phyloP scores from a whole-genome alignment of 2,888 invertebrate genomes.

The Microchrysa polita region DNA sequence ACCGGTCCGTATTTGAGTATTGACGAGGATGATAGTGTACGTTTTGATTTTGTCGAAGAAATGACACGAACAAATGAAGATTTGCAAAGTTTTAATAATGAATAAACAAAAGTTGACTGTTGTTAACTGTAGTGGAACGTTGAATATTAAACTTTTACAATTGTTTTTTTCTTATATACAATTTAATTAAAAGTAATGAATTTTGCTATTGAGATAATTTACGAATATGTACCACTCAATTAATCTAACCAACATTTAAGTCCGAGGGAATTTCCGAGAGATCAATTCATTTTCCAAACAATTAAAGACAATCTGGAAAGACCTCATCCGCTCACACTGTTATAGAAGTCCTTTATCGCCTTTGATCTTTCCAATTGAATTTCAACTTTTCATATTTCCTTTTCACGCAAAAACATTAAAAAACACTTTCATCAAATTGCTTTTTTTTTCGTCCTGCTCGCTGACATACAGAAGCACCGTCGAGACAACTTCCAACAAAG shows the following conservation, averaged over 20 bases:
- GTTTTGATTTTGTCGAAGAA: constrained; percentile 33
- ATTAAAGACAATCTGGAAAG: background rate
- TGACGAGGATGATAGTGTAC: background rate
- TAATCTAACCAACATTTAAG: too few relatives aligned
- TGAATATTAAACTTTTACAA: too few relatives aligned
- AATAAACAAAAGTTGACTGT: too few relatives aligned
- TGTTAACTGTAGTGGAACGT: too few relatives aligned
- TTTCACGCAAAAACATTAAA: background rate
- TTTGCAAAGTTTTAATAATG: constrained; percentile 4
- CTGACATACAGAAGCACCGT: background rate
- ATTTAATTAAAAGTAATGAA: too few relatives aligned
- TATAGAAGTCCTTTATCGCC: too few relatives aligned
- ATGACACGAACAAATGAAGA: constrained; percentile 31
- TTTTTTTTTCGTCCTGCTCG: background rate
- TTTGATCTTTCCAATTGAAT: constrained; percentile 8
- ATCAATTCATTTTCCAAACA: background rate
- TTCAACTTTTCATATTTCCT: background rate
- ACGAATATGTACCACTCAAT: too few relatives aligned
- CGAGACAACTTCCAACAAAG: background rate
- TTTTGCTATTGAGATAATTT: too few relatives aligned
- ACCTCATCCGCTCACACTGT: too few relatives aligned
- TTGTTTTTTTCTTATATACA: too few relatives aligned
- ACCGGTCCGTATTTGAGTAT: constrained; percentile 37
- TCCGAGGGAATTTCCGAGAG: too few relatives aligned
- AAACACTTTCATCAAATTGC: constrained; percentile 22